These are phyloP conservation scores for Andrena dorsata DNA, from an alignment of 2,888 invertebrate genomes.

Conservation along the genomic window DNA sequence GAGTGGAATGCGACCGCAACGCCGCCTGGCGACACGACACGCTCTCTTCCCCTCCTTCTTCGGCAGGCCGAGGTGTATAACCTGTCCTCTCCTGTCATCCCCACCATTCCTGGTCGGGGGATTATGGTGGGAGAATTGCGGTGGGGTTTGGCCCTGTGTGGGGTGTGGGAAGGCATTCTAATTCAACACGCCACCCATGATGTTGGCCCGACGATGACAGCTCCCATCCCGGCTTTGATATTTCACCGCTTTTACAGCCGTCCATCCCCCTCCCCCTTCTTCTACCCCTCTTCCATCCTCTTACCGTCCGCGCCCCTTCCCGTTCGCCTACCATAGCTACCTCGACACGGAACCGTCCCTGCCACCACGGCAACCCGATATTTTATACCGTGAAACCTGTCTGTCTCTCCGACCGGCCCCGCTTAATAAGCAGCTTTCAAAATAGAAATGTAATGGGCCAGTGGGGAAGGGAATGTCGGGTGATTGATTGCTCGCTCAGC, in stretches of 20 bases:
- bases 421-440: constrained; percentile 85
- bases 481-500: constrained; percentile 85
- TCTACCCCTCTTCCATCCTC: constrained; percentile 40
- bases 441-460: constrained; percentile 85
- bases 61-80: constrained; percentile 81
- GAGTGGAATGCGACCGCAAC: constrained; percentile 70
- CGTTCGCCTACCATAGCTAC: constrained; percentile 67
- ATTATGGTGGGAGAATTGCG: constrained; percentile 77
- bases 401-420: constrained; percentile 82
- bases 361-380: constrained; percentile 83
- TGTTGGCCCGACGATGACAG: constrained; percentile 85
- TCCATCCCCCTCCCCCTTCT: constrained; percentile 62
- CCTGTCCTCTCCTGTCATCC: constrained; percentile 82
- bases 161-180: constrained; percentile 84
- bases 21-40: constrained; percentile 68
- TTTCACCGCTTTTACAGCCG: constrained; percentile 84
- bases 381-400: constrained; percentile 85
- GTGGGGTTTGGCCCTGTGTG: constrained; percentile 73
- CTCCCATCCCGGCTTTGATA: constrained; percentile 85
- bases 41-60: constrained; percentile 84
- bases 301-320: constrained; percentile 48
- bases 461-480: constrained; percentile 74
- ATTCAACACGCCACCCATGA: constrained; percentile 85
- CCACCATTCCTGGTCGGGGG: constrained; percentile 55
- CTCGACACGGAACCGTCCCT: constrained; percentile 74